Conservation (phyloP, 2,888 invertebrate genomes). For the Euclidia mi region DNA sequence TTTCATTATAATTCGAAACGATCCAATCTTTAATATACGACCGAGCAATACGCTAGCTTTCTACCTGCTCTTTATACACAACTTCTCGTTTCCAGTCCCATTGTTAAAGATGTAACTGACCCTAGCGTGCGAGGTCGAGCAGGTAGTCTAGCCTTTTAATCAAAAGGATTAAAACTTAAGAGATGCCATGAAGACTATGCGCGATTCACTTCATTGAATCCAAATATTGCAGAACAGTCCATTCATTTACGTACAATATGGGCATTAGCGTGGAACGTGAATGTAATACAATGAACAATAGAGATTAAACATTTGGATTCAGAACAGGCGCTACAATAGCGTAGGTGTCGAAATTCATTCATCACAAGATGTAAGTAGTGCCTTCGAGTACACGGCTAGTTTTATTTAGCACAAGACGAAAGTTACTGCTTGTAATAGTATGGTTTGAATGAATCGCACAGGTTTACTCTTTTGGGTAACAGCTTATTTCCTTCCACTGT, state of each 20-base stretch:
- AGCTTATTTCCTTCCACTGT: constrained; percentile 58
- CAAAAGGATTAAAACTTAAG: constrained; percentile 39
- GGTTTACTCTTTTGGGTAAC: constrained; percentile 48
- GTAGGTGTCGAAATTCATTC: constrained; percentile 57
- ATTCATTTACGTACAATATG: constrained; percentile 40
- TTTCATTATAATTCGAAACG: constrained; percentile 25
- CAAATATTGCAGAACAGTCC: constrained; percentile 24
- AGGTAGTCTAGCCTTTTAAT: constrained; percentile 63
- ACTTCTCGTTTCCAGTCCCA: constrained; percentile 64
- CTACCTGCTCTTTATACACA: constrained; percentile 51
- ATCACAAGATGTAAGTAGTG: constrained; percentile 29
- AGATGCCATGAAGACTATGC: constrained; percentile 13
- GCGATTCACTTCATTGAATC: constrained; percentile 26
- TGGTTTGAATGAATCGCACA: constrained; percentile 35
- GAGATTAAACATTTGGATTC: constrained; percentile 47
- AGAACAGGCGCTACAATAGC: constrained; percentile 35
- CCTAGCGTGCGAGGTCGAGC: constrained; percentile 67
- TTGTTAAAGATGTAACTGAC: constrained; percentile 75
- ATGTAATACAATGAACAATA: constrained; percentile 55
- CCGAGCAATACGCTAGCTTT: constrained; percentile 42
- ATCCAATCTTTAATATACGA: constrained; percentile 37
- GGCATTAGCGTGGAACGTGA: constrained; percentile 36
- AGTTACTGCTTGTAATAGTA: constrained; percentile 44
- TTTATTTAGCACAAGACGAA: constrained; percentile 2
- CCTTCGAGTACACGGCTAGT: constrained; percentile 22